These are phyloP conservation scores for Gracilinanus agilis DNA, from an alignment of 2,113 vertebrate species.

Conservation along the genomic window DNA sequence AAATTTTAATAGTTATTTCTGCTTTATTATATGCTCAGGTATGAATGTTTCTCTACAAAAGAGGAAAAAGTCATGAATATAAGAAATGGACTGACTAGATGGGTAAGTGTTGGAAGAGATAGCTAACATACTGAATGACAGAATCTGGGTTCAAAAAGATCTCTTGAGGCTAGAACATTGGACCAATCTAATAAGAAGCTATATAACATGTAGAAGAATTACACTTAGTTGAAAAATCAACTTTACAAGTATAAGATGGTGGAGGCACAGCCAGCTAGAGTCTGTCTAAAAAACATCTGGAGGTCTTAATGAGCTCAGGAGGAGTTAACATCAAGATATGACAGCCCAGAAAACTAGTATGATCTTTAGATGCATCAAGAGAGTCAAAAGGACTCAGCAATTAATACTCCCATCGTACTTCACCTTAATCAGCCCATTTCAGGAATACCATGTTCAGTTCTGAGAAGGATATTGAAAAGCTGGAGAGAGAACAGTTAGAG, in stretches of 20 bases:
- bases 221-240: background rate
- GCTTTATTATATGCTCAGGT: background rate
- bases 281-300: too few relatives aligned
- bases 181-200: background rate
- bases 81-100: background rate
- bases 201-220: background rate
- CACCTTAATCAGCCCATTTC: background rate
- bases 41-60: background rate
- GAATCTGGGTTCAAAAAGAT: background rate
- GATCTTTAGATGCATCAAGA: background rate
- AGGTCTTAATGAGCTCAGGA: background rate
- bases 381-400: background rate
- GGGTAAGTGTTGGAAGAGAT: background rate
- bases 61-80: background rate
- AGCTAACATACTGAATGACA: background rate
- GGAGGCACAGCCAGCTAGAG: too few relatives aligned
- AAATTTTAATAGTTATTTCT: background rate
- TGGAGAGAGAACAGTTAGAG: background rate
- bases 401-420: background rate
- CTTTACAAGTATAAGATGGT: background rate
- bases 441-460: background rate
- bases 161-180: background rate
- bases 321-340: background rate
- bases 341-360: background rate
- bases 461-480: background rate